Evolutionary conservation across 2,888 invertebrate species (phyloP), one percentile per base, ranked within the genome.

Genomic region (Scaptodrosophila latifasciaeformis): DNA sequence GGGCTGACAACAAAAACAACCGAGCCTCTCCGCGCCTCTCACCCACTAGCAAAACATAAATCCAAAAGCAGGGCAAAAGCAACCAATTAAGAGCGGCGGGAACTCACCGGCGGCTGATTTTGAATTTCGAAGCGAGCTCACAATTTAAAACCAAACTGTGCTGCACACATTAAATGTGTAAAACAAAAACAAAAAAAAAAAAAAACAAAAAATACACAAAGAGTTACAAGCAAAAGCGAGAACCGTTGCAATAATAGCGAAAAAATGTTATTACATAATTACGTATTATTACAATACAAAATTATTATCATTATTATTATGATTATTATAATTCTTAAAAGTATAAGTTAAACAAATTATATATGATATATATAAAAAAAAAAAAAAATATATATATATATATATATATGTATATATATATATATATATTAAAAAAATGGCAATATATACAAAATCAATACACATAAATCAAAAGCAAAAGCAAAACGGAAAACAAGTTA

Each of bases 181-280:
- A 72, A 69, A 78, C 70, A 75, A 57, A 71, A 67, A 65, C 37
- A 53, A 59, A 56, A 59, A 43, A 13, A 43, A 15, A 43, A 50
- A 47, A 52, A 45, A 50, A 24, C 29, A 49, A 35, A 47, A 47
- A 40, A 35, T 9, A 43, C 18, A 18, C 37, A 55, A 59, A 43
- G 46, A 59, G 15, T 37, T 37, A 54, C 34, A 34, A 42, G 30
- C 49, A 59, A 62, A 35, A 54, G 40, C 31, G 35, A 48, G 27
- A 35, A 35, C 54, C 67, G 68, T 74, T 72, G 76, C 72, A 82
- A 72, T 70, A 70, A 76, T 82, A 80, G 74, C 74, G 57, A 78
- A 78, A n/a, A n/a, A 80, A 76, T 82, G 76, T 78, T 75, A 81
- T 80, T 68, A 75, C 78, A 78, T 79, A 58, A 59, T 67, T 77